phyloP scores from a whole-genome alignment of 2,888 invertebrate species.

The Yponomeuta sedellus region DNA sequence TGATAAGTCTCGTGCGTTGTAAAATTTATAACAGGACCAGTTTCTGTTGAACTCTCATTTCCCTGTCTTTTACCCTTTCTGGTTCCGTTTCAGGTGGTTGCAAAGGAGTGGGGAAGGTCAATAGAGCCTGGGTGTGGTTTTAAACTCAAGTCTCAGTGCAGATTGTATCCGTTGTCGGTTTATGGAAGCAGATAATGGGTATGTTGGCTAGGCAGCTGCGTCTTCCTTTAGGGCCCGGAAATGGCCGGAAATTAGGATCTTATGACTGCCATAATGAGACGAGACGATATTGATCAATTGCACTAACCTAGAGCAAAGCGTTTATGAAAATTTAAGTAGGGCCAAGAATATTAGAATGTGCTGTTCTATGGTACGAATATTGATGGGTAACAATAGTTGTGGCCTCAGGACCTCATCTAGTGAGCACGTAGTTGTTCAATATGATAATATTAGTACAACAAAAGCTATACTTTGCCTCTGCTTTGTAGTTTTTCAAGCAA shows the following conservation, averaged over 20 bases:
- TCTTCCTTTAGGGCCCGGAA: slow-evolving; percentile 37
- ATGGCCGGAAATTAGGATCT: slow-evolving; percentile 16
- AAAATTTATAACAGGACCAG: slow-evolving; percentile 43
- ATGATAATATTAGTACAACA: too few relatives aligned
- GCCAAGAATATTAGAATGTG: too few relatives aligned
- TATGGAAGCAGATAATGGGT: slow-evolving; percentile 61
- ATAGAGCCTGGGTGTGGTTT: slow-evolving; percentile 39
- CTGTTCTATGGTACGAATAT: too few relatives aligned
- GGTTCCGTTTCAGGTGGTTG: background rate
- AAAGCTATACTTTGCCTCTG: too few relatives aligned
- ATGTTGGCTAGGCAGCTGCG: slow-evolving; percentile 58
- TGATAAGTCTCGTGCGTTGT: slow-evolving; percentile 51
- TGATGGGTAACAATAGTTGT: too few relatives aligned
- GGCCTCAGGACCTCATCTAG: too few relatives aligned
- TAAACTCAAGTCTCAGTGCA: slow-evolving; percentile 44
- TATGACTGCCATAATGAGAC: slow-evolving; percentile 19
- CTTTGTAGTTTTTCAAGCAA: too few relatives aligned
- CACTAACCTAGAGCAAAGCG: too few relatives aligned
- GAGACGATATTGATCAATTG: too few relatives aligned
- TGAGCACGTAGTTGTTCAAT: too few relatives aligned
- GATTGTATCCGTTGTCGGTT: slow-evolving; percentile 64
- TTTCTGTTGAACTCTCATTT: slow-evolving; percentile 27
- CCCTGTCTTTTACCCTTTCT: background rate
- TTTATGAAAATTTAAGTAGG: too few relatives aligned
- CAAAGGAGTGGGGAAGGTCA: slow-evolving; percentile 26